phyloP scores from a whole-genome alignment of 2,888 invertebrate genomes.

The Lasioglossum oenotherae region DNA sequence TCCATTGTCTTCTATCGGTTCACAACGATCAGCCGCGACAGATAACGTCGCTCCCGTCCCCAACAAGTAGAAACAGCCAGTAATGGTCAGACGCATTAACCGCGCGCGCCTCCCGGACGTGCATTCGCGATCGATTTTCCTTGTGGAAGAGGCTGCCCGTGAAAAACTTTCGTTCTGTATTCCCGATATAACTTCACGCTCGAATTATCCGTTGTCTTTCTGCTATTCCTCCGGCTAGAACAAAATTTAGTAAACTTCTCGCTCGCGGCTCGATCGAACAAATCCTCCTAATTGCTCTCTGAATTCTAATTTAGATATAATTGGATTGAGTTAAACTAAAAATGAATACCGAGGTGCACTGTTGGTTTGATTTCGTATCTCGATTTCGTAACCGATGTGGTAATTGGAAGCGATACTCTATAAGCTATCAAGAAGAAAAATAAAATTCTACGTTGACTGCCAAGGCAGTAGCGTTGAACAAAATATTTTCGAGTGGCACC shows the following conservation, averaged over 20 bases:
- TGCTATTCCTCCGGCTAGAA: not conserved
- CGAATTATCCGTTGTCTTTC: not conserved
- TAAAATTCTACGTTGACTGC: not conserved
- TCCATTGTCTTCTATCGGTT: not conserved
- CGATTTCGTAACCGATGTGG: too few species aligned
- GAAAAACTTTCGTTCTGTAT: not conserved
- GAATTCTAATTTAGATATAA: too few species aligned
- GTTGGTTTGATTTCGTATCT: too few species aligned
- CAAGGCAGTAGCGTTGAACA: not conserved
- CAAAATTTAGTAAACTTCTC: not conserved
- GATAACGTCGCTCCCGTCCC: not conserved
- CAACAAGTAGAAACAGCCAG: constrained; percentile 8
- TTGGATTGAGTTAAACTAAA: not conserved
- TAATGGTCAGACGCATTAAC: constrained; percentile 17
- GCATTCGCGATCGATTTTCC: not conserved
- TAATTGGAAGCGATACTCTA: too few species aligned
- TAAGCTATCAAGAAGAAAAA: not conserved
- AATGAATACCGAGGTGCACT: not conserved
- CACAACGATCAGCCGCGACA: not conserved
- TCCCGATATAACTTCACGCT: not conserved
- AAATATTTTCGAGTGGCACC: not conserved
- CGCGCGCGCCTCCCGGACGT: not conserved
- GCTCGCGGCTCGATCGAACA: not conserved
- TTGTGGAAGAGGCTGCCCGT: not conserved
- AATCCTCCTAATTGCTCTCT: not conserved